Conservation (phyloP, 2,797 vertebrate species). For the Schizopygopsis malacanthus region DNA sequence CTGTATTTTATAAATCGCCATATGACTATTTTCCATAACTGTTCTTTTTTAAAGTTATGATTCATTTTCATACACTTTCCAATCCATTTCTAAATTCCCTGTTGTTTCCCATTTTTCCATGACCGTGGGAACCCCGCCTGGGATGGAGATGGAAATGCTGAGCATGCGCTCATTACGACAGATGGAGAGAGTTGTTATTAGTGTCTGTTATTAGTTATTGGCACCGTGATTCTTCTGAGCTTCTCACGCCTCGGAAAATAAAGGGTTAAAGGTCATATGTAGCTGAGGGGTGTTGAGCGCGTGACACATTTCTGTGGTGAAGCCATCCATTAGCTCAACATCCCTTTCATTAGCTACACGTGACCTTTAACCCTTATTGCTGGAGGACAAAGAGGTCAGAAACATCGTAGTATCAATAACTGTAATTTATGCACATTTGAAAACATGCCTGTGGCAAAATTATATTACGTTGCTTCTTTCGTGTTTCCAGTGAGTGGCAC, state of each 20-base stretch:
- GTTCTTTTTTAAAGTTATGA: neutral
- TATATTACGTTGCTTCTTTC: neutral
- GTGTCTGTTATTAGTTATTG: neutral
- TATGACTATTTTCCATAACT: neutral
- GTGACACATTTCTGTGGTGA: constrained; percentile 15
- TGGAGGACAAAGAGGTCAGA: constrained; percentile 1
- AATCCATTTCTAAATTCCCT: neutral
- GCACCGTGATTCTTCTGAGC: neutral
- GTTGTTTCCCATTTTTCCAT: neutral
- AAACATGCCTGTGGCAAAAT: neutral
- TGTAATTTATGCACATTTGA: neutral
- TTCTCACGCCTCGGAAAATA: constrained; percentile 23
- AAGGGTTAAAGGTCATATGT: constrained; percentile 45
- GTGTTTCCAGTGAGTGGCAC: neutral
- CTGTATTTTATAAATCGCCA: neutral
- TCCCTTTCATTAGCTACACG: constrained; percentile 29
- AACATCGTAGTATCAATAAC: neutral
- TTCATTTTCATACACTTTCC: neutral
- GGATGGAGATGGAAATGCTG: neutral
- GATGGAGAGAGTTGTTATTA: constrained; percentile 17
- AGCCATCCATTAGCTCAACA: constrained; percentile 23
- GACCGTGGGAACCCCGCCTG: neutral
- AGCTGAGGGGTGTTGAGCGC: constrained; percentile 13
- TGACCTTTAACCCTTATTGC: constrained; percentile 41
- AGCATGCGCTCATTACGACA: neutral